Conservation (phyloP, 2,797 vertebrate genomes). For the Danio aesculapii region DNA sequence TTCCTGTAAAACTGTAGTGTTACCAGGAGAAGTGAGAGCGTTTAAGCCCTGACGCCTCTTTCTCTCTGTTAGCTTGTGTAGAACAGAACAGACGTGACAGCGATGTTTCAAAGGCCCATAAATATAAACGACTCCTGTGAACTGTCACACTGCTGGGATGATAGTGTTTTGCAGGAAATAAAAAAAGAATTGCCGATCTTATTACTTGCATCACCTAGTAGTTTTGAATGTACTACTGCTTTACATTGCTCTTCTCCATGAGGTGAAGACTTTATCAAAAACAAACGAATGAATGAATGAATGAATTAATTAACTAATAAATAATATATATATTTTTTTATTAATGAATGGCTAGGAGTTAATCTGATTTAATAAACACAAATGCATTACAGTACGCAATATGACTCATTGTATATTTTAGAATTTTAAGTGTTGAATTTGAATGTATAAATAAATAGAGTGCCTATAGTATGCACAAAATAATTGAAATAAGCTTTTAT, state of each 20-base stretch:
- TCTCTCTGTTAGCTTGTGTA: constrained; percentile 57
- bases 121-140: constrained; percentile 63
- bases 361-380: no score
- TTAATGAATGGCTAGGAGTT: no score
- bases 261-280: neutral
- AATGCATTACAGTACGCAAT: no score
- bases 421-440: no score
- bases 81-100: constrained; percentile 53
- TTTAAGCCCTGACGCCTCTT: constrained; percentile 63
- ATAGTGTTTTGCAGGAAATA: constrained; percentile 52
- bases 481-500: no score
- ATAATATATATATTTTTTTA: no score
- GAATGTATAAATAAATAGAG: no score
- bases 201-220: neutral
- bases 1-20: constrained; percentile 40
- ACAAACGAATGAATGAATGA: neutral
- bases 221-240: constrained; percentile 13
- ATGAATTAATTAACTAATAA: no score
- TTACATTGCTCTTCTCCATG: neutral
- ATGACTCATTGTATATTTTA: no score
- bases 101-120: constrained; percentile 67
- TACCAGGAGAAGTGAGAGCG: constrained; percentile 58
- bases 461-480: no score
- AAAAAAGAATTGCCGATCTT: constrained; percentile 56
- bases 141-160: constrained; percentile 55